Percentiles rank a stretch among this genome's conserved stretches.
Conservation (phyloP, 2,888 invertebrate genomes). For the Tiliacea citrago region DNA sequence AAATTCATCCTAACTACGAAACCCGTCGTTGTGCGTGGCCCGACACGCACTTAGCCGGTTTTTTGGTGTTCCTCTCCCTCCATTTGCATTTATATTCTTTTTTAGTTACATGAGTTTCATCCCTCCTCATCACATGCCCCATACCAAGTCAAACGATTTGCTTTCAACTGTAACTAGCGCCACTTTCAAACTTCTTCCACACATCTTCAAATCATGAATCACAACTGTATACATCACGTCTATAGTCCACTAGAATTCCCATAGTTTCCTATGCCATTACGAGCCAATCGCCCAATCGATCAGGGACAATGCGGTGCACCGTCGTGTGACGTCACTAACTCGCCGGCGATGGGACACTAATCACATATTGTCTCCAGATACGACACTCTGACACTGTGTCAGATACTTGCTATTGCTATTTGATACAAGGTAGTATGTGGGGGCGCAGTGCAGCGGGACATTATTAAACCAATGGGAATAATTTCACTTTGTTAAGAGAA, state of each 20-base stretch:
- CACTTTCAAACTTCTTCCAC: neutral
- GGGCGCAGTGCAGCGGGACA: neutral
- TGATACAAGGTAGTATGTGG: neutral
- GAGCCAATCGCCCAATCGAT: constrained; percentile 31
- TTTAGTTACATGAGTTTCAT: neutral
- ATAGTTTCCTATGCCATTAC: constrained; percentile 26
- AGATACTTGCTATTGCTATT: constrained; percentile 35
- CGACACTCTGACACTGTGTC: constrained; percentile 23
- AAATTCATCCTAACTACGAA: too few relatives aligned
- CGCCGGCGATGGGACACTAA: constrained; percentile 44
- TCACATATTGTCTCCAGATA: constrained; percentile 44
- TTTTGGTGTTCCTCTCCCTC: neutral
- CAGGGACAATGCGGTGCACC: constrained; percentile 36
- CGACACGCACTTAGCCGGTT: too few relatives aligned
- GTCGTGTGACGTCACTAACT: constrained; percentile 37
- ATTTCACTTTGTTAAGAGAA: neutral
- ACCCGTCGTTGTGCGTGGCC: too few relatives aligned
- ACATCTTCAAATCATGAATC: neutral
- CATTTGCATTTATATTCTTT: neutral
- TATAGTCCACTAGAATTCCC: constrained; percentile 24
- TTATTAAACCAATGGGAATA: neutral
- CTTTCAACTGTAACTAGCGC: neutral
- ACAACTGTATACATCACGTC: neutral
- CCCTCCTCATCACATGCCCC: neutral
- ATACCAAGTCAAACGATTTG: neutral